Evolutionary conservation across 2,797 vertebrate genomes (phyloP).

Genomic region (Malacoctenus gilli): DNA sequence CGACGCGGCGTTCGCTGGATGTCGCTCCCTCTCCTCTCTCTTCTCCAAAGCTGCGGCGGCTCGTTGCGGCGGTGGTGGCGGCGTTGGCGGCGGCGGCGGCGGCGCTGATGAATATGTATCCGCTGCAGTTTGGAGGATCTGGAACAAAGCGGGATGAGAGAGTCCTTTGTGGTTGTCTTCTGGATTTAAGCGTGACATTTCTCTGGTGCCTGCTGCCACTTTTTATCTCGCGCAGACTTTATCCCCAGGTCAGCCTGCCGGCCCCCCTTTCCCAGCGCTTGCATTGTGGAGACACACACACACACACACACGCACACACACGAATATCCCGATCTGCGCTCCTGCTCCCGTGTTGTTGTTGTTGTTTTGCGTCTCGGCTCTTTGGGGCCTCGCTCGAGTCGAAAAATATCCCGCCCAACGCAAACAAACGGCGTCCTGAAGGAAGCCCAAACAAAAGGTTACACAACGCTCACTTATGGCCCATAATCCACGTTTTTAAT

Average conservation of each 20-base stretch:
- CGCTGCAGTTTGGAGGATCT: slow-evolving; percentile 58
- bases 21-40: slow-evolving; percentile 34
- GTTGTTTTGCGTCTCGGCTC: slow-evolving; percentile 4
- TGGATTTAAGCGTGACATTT: slow-evolving; percentile 75
- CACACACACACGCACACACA: too few relatives aligned
- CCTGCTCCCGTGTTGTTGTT: slow-evolving; percentile 19
- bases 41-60: slow-evolving; percentile 56
- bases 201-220: slow-evolving; percentile 57
- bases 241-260: slow-evolving; percentile 57
- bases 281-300: slow-evolving; percentile 42
- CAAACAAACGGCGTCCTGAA: slow-evolving; percentile 2
- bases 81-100: too few relatives aligned
- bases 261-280: slow-evolving; percentile 40
- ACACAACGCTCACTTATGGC: slow-evolving; percentile 41
- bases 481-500: slow-evolving; percentile 67
- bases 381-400: slow-evolving; percentile 32
- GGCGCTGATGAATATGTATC: slow-evolving; percentile 72
- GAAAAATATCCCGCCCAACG: slow-evolving; percentile 1
- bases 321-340: slow-evolving; percentile 30
- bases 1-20: too few relatives aligned
- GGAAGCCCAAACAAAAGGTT: slow-evolving; percentile 42
- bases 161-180: slow-evolving; percentile 66
- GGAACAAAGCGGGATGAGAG: slow-evolving; percentile 66
- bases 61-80: slow-evolving; percentile 56
- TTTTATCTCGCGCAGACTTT: slow-evolving; percentile 62